A percentile compares a stretch with the other conserved stretches of the same genome.
phyloP scores from a whole-genome alignment of 2,113 vertebrate genomes.

The Cryptotis parvus region DNA sequence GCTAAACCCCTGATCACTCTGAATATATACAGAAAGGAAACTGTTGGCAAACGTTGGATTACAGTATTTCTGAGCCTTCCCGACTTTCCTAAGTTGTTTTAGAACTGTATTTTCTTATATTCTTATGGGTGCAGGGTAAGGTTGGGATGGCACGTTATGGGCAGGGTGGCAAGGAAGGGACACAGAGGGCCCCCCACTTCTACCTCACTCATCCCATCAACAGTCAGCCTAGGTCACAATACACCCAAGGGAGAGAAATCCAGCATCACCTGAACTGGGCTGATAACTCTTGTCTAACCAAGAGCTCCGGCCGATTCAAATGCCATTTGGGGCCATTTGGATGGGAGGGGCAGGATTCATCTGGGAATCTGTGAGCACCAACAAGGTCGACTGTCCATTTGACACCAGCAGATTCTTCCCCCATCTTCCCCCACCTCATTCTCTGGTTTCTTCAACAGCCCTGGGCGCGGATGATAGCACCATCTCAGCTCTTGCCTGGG shows the following conservation, averaged over 20 bases:
- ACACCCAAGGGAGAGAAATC: background rate
- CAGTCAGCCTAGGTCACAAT: background rate
- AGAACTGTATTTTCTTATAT: background rate
- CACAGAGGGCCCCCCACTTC: background rate
- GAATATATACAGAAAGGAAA: slow-evolving; percentile 12
- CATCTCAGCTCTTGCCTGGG: background rate
- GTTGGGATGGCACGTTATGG: background rate
- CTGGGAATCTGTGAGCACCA: background rate
- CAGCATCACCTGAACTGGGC: background rate
- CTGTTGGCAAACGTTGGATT: background rate
- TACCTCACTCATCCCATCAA: background rate
- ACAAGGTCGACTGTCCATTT: background rate
- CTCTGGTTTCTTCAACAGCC: slow-evolving; percentile 68
- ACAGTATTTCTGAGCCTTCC: background rate
- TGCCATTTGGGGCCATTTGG: background rate
- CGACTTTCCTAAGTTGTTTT: slow-evolving; percentile 15
- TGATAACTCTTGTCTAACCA: background rate
- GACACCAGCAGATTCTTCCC: background rate
- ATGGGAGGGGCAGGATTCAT: background rate
- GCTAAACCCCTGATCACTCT: background rate
- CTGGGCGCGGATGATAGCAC: background rate
- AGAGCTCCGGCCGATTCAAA: slow-evolving; percentile 21
- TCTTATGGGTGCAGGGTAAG: background rate
- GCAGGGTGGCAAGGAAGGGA: background rate
- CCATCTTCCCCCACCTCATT: background rate